Conservation (phyloP, 2,888 invertebrate species). For the Drosophila tripunctata region DNA sequence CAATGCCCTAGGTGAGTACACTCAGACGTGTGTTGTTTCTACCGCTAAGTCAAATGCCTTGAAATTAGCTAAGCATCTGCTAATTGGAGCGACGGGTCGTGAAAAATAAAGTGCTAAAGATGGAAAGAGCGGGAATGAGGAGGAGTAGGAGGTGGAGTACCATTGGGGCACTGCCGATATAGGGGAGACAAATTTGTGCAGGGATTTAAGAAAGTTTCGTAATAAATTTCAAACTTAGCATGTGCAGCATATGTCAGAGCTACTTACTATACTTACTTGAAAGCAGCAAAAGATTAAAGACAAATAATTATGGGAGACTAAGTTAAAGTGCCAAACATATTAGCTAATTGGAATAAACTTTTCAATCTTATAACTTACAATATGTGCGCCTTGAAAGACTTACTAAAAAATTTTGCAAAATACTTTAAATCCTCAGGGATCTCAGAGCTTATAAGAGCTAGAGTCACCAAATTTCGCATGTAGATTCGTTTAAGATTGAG, state of each 20-base stretch:
- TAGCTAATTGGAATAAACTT: no score
- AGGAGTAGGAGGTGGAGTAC: no score
- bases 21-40: conserved; percentile 10
- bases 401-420: no score
- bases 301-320: not conserved
- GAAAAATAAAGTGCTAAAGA: conserved; percentile 28
- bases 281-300: not conserved
- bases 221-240: conserved; percentile 16
- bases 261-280: no score
- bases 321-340: not conserved
- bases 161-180: no score
- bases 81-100: conserved; percentile 54
- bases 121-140: not conserved
- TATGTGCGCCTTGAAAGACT: no score
- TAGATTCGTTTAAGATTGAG: no score
- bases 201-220: conserved; percentile 1
- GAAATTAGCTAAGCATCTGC: conserved; percentile 65
- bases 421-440: no score
- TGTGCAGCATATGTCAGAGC: not conserved
- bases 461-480: no score
- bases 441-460: no score
- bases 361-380: no score
- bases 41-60: conserved; percentile 27
- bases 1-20: conserved; percentile 40
- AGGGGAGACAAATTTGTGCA: not conserved